Evolutionary conservation across 2,888 invertebrate genomes (phyloP).

Genomic region (Norana najaformis): DNA sequence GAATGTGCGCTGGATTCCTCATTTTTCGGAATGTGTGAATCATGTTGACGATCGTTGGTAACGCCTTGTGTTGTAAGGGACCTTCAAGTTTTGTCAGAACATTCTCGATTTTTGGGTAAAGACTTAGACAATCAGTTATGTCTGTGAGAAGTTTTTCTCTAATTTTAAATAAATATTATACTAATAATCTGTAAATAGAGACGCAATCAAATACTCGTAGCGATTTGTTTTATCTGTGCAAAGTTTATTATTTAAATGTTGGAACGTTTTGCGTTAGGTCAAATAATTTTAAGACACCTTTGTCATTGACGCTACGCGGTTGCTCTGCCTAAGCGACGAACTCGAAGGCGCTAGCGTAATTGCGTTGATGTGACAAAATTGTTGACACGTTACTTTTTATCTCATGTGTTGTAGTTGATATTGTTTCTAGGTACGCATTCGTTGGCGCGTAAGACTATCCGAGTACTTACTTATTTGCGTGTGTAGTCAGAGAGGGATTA

Average conservation of each 20-base stretch:
- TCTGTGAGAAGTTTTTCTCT: not conserved
- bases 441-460: too few species aligned
- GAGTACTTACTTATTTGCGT: not conserved
- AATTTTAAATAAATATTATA: not conserved
- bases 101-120: conserved; percentile 3
- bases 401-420: conserved; percentile 13
- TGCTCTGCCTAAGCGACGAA: not conserved
- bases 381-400: not conserved
- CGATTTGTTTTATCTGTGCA: not conserved
- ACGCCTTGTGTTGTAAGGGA: not conserved
- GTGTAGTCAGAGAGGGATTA: not conserved
- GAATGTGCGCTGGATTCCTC: not conserved
- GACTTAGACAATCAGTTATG: conserved; percentile 8
- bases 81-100: not conserved
- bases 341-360: not conserved
- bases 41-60: too few species aligned
- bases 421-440: not conserved
- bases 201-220: not conserved
- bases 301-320: not conserved
- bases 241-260: not conserved
- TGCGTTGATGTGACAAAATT: not conserved
- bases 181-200: not conserved
- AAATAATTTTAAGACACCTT: not conserved
- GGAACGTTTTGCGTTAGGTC: not conserved
- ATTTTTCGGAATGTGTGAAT: not conserved